Conservation (phyloP, 2,797 vertebrate species). For the Darevskia nairensis region DNA sequence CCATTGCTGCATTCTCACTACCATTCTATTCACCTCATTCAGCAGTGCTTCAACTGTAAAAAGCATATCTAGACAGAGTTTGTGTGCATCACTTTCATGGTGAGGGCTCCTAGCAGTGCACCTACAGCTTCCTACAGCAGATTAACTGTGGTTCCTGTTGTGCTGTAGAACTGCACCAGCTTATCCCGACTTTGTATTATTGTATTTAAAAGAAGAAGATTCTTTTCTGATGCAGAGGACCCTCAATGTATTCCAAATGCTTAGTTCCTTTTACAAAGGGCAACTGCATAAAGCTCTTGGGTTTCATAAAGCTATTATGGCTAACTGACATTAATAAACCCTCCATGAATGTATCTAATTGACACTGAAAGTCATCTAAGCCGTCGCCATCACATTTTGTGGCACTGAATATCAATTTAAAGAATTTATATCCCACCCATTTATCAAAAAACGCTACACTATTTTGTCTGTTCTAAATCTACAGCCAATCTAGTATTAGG, state of each 20-base stretch:
- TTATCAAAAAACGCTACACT: no score
- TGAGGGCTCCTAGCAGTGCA: not conserved
- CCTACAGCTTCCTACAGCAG: fast-evolving
- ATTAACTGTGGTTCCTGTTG: not conserved
- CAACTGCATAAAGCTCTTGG: not conserved
- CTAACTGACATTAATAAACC: not conserved
- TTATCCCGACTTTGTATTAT: not conserved
- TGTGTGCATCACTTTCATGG: not conserved
- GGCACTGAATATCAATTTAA: not conserved
- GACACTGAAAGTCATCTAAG: not conserved
- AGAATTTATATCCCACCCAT: no score
- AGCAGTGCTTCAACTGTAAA: not conserved
- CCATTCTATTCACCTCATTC: not conserved
- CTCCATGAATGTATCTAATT: not conserved
- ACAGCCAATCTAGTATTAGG: not conserved
- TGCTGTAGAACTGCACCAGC: not conserved
- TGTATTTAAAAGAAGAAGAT: not conserved
- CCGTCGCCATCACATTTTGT: not conserved
- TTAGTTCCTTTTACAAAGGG: fast-evolving
- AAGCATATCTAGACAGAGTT: not conserved
- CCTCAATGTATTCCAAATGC: not conserved
- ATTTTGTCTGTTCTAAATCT: not conserved
- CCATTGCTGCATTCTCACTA: not conserved
- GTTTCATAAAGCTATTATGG: not conserved
- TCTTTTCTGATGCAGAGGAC: not conserved